Base-by-base conservation (phyloP, 2,113 vertebrate genomes). In the Sciurus niger region DNA sequence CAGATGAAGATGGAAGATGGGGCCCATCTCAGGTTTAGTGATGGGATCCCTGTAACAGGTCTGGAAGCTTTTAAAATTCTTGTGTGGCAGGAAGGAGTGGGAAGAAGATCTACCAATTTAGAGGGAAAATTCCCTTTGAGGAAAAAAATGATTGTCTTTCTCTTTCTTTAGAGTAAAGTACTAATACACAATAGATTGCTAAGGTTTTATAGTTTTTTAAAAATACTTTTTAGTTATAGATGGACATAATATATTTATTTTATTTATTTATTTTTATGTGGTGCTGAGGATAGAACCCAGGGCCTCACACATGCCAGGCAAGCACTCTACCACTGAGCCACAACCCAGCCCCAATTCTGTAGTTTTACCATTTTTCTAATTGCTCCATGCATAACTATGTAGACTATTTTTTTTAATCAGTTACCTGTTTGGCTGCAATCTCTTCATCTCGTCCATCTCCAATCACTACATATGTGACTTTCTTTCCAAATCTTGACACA, bases 391-490 rank as follows among this genome's bases (percentile, higher is more conserved):
- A 79, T 43, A 58, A 0, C 0, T 18, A 73, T 18, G 68, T 0
- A 48, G 58, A 72, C 70, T 9, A 4, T 70, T 63, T 20, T 73
- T 24, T 63, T 78, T 1, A 74, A 91, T 20, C 30, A 83, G 90
- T 94, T 97, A 99, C 99, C 99, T 99, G 99, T 98, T 99, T 99
- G 6, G 99, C 99, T 95, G 99, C 99, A n/a, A 99, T 99, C 98
- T 99, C 99, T 98, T 99, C 99, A 11, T 99, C 99, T 6, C 99
- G 99, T 1, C 99, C 99, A 6, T 99, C 99, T 30, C 99, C 99
- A 4, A 99, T 99, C 76, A 99, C 99, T 97, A 99, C 99, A 0
- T 99, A 99, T 0, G 99, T 99, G 93, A 99, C 99, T 96, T 99
- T 99, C 98, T 99, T 99, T 4, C 99, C 99, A 96, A 99, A 99